Base-by-base conservation (phyloP, 2,888 invertebrate species). In the Aspidapion aeneum region DNA sequence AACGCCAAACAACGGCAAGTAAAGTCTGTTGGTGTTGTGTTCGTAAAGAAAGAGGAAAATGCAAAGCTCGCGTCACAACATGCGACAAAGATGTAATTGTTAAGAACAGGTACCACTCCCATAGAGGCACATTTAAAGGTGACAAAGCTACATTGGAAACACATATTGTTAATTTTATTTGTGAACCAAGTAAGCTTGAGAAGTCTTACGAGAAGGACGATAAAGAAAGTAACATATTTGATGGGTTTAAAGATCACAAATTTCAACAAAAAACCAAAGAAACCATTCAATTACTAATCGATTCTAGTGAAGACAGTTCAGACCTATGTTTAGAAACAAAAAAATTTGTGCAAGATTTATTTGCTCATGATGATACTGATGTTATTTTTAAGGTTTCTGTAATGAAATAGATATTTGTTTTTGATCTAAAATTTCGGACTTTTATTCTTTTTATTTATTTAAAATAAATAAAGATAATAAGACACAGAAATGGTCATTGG, bases 1-100 rank as follows among this genome's bases (percentile, higher is more conserved):
- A 72, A 50, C 67, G 68, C 48, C 65, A 63, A 21, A 69, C 66
- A 2, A 68, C 67, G 7, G 63, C 65, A 1, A 70, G 70, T 3
- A 65, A 68, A 12, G 69, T 66, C 50, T 68, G 67, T 49, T 76
- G 75, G 75, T 69, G 71, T 59, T 76, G 76, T 58, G 60, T 65
- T 16, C 64, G 62, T 16, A 75, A 74, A 57, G 68, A 70, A 21
- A 71, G 64, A 48, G 58, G 58, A 18, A 74, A 71, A 60, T 76
- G 76, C 63, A 75, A 70, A 66, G 70, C 73, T 12, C 69, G 74
- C 7, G 17, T 73, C 12, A 66, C 66, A 1, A 66, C 69, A 9
- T 61, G 55, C 22, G 62, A 60, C 7, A 58, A 61, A 52, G 66
- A 62, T 54, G 63, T 70, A 2, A 58, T 68, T 18, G 58, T 70